Conservation (phyloP, 2,888 invertebrate species). For the Andricus quercusramuli region DNA sequence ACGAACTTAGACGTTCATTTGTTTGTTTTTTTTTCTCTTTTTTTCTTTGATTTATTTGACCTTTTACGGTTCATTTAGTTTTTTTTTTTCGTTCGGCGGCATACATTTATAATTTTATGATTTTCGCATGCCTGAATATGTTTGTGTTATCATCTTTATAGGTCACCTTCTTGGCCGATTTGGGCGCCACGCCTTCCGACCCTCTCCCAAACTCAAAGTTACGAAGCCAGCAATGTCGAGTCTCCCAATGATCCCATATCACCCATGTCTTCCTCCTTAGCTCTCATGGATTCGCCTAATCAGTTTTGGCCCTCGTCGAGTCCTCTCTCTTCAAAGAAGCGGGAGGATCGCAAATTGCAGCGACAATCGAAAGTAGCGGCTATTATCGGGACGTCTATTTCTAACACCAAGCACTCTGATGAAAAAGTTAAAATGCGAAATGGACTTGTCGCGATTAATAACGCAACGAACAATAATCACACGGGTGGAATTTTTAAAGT, state of each 20-base stretch:
- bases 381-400: constrained; percentile 30
- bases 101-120: constrained; percentile 61
- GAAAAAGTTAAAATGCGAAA: constrained; percentile 41
- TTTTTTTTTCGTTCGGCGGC: not conserved
- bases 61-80: not conserved
- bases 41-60: not conserved
- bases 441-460: constrained; percentile 52
- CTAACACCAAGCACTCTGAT: not conserved
- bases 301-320: constrained; percentile 71
- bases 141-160: constrained; percentile 79
- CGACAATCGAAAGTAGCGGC: constrained; percentile 12
- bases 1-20: not conserved
- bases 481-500: constrained; percentile 62
- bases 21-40: not conserved
- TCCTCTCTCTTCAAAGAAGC: constrained; percentile 60
- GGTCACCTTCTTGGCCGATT: constrained; percentile 83
- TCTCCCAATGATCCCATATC: constrained; percentile 35
- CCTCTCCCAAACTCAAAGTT: constrained; percentile 68
- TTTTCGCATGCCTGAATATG: constrained; percentile 78
- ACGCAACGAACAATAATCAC: constrained; percentile 42
- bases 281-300: constrained; percentile 66
- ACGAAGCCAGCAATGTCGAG: constrained; percentile 43
- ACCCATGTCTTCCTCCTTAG: constrained; percentile 66
- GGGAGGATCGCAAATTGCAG: constrained; percentile 2
- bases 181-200: constrained; percentile 80